phyloP scores from a whole-genome alignment of 2,113 vertebrate species.

The Chloropsis hardwickii region DNA sequence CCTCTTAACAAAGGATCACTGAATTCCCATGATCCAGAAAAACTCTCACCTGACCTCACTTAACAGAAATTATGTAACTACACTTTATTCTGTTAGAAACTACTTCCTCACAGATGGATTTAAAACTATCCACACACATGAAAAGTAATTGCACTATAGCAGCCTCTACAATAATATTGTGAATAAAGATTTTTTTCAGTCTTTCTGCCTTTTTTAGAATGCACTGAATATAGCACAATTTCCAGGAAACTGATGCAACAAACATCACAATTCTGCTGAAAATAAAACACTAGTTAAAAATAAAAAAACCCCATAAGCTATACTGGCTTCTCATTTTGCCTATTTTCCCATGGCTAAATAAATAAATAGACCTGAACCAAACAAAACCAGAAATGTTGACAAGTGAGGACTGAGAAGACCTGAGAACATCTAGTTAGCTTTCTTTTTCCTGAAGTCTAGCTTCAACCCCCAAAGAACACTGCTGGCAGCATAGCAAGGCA shows the following conservation, averaged over 20 bases:
- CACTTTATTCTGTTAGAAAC: not conserved
- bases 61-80: not conserved
- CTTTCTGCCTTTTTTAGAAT: not conserved
- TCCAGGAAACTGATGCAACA: not conserved
- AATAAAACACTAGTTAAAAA: not conserved
- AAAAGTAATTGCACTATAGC: not conserved
- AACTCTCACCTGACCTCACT: constrained; percentile 4
- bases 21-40: not conserved
- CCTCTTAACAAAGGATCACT: constrained; percentile 20
- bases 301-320: not conserved
- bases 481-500: not conserved
- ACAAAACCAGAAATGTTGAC: not conserved
- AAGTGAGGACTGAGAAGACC: not conserved
- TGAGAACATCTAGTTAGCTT: not conserved
- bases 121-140: not conserved
- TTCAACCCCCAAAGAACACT: not conserved
- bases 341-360: not conserved
- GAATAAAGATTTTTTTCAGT: not conserved
- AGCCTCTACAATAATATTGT: not conserved
- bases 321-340: not conserved
- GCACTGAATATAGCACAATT: not conserved
- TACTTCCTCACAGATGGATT: not conserved
- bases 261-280: not conserved
- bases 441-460: not conserved
- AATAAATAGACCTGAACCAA: not conserved